Base-by-base conservation (phyloP, 2,797 vertebrate species). In the Cheirogaleus major region DNA sequence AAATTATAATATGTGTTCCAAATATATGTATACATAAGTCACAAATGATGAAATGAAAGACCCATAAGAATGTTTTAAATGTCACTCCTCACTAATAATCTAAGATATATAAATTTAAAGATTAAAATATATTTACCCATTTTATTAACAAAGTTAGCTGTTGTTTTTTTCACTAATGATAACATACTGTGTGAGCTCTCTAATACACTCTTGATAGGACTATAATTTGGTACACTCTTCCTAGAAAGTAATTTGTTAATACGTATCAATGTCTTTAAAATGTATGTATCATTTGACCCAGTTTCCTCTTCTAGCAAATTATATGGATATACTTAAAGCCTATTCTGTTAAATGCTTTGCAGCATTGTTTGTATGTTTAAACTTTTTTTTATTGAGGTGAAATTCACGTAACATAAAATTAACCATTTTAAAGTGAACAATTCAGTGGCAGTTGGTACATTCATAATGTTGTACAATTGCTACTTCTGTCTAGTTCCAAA, bases 1-100 rank as follows among this genome's bases (percentile, higher is more conserved):
- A 95, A 92, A 69, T 83, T 67, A 38, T 93, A 93, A 48, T 59
- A 43, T 48, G 17, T 84, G 35, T 93, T 96, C 23, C 73, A 80
- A 67, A 43, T 50, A 35, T n/a, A 70, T 86, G 23, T 82, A 20
- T 67, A 25, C 7, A 5, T 73, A 61, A 67, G 45, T 69, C 10
- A 93, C 27, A 76, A 76, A 83, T 84, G 73, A 80, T 79, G 75
- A 95, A 87, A 85, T 79, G 30, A 38, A 92, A 59, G 35, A 83
- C 17, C 25, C 27, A 20, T 82, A 88, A 50, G 25, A 65, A 13
- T 52, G 52, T 81, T 88, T 76, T 48, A 91, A 80, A 91, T 69
- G 52, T 50, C n/a, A 70, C 38, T 35, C 10, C n/a, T 89, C 30
- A 76, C 27, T 89, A 76, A 59, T 85, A 89, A 43, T 70, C 41